Base-by-base conservation (phyloP, 2,888 invertebrate species). In the Acleris cristana region DNA sequence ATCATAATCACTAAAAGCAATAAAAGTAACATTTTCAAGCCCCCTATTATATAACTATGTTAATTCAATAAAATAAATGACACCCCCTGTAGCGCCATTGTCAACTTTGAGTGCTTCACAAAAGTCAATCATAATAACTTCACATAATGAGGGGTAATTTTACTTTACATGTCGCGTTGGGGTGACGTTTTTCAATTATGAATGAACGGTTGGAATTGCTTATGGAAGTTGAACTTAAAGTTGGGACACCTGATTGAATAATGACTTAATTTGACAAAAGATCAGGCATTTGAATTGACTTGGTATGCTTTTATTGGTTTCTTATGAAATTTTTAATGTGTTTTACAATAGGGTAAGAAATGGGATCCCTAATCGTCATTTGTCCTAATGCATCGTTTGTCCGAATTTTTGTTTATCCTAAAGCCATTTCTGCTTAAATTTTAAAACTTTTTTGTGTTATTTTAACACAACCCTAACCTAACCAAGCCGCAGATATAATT, bases 61-160 rank as follows among this genome's bases (percentile, higher is more conserved):
- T 64, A 65, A 58, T 66, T 56, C 64, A 72, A 71, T 72, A 60
- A 67, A 65, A 64, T 62, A 21, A 68, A 71, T 56, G 69, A 56
- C 67, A 67, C 74, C 74, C 67, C 74, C 74, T 69, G 60, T 64
- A 10, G 73, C 6, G 72, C 55, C 69, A 57, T 71, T 71, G 70
- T 71, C 19, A 14, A 52, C 51, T 70, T 72, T 71, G 69, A 72
- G 71, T 71, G 64, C 59, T 19, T n/a, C 71, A 76, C 77, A 75
- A 76, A 76, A 72, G 74, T 76, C 77, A 72, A 60, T 69, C 69
- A 69, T 72, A 76, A 77, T 74, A 69, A 72, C 70, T 60, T 60
- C 60, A 73, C 72, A 73, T 72, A 75, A 74, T 74, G 72, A 71
- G 75, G 72, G 74, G 74, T 73, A 69, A 74, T 73, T 74, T 73